Base-by-base conservation (phyloP, 2,113 vertebrate genomes). In the Pollimyrus isidori region DNA sequence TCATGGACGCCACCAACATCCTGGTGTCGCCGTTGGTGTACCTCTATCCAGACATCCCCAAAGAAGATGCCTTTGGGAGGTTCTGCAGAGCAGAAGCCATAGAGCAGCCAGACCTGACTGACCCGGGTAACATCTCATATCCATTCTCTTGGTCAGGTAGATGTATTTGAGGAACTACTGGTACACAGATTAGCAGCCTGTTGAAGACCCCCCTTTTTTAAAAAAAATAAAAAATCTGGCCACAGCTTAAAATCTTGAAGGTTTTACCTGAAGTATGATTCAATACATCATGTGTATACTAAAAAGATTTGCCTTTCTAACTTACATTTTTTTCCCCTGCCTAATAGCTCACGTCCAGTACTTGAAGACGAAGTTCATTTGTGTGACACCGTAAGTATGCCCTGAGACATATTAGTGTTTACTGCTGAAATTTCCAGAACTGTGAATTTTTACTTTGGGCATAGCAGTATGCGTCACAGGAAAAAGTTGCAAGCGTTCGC, bases 1-100 rank as follows among this genome's bases (percentile, higher is more conserved):
- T 99, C 92, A 99, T 99, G 98, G 98, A 99, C 46, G 98, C 98
- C 91, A 99, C 98, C 95, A 99, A 99, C 90, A 99, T 99, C 94
- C 94, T 99, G 88, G 98, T 99, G 30, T 99, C 98, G 0, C 98
- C 98, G 0, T 95, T 99, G 30, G 98, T 99, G 90, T 99, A 99
- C 91, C 96, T 99, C 91, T 99, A 97, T 93, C 98, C 98, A 0
- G 98, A 99, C 56, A 98, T 99, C 90, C 98, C 98, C 80, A 99
- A 99, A 93, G 98, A 99, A 92, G 98, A 99, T 58, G 98, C 98
- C 0, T 99, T 99, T 0, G 98, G 98, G 87, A 99, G 99, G 91
- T 99, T 99, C 91, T 99, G 98, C 94, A 96, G 98, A 21, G 97
- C 97, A 0, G 98, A 99, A 93, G 96, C 97, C 90, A 96, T 89